A percentile compares a stretch with the other conserved stretches of the same genome.
Evolutionary conservation across 2,113 vertebrate species (phyloP).

Genomic region (Dendropsophus ebraccatus): DNA sequence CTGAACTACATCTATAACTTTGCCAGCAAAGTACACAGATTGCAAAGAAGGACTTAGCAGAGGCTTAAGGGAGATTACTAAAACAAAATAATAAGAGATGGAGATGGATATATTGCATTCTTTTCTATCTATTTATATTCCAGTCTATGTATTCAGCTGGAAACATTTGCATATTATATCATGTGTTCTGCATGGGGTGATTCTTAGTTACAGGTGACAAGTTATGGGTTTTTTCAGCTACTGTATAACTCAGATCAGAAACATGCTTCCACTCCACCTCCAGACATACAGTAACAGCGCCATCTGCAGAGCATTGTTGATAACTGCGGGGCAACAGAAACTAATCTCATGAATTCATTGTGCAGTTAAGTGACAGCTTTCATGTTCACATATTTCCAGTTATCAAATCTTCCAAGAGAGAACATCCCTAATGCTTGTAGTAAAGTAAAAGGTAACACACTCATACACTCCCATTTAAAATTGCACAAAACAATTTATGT

Average conservation of each 20-base stretch:
- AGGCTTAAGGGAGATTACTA: conserved; percentile 34
- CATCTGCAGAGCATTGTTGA: conserved; percentile 26
- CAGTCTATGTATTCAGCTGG: background rate
- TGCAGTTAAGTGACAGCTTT: background rate
- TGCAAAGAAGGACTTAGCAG: conserved; percentile 29
- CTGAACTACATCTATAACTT: conserved; percentile 33
- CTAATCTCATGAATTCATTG: background rate
- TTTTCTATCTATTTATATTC: conserved; percentile 15
- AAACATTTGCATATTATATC: background rate
- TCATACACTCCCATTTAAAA: conserved; percentile 68
- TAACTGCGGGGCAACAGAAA: background rate
- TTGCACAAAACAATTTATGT: conserved; percentile 67
- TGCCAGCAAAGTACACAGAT: conserved; percentile 54
- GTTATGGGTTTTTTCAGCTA: background rate
- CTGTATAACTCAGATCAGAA: background rate
- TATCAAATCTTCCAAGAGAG: background rate
- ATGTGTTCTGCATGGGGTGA: background rate
- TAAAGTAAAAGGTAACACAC: conserved; percentile 52
- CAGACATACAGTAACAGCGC: background rate
- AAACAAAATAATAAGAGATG: conserved; percentile 16
- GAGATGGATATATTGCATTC: conserved; percentile 12
- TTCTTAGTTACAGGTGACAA: background rate
- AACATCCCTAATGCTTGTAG: conserved; percentile 13
- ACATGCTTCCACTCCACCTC: background rate
- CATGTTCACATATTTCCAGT: background rate